phyloP scores from a whole-genome alignment of 2,797 vertebrate genomes.

The Manis pentadactyla region DNA sequence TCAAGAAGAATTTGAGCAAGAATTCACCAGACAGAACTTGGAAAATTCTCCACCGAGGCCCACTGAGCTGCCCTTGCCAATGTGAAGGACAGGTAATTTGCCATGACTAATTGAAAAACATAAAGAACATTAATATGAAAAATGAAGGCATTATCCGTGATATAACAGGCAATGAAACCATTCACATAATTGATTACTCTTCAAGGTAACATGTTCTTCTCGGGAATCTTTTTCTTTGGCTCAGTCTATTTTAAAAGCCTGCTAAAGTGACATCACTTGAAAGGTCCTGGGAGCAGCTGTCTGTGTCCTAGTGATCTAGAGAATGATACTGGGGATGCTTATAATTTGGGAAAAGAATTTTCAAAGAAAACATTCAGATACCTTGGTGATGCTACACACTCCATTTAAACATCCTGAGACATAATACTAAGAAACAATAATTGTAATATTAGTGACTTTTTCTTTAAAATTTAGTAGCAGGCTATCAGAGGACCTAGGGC shows the following conservation, averaged over 20 bases:
- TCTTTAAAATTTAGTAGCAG: conserved; percentile 33
- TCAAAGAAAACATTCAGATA: conserved; percentile 49
- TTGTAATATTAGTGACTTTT: background rate
- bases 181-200: conserved; percentile 62
- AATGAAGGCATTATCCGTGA: conserved; percentile 82
- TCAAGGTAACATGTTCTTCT: conserved; percentile 49
- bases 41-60: conserved; percentile 71
- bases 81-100: conserved; percentile 86
- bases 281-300: background rate
- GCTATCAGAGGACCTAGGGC: background rate
- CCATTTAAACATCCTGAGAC: background rate
- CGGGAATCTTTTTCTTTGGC: conserved; percentile 12
- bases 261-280: conserved; percentile 38
- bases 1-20: conserved; percentile 75
- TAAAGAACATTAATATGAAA: conserved; percentile 87
- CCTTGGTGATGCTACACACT: background rate
- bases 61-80: conserved; percentile 84
- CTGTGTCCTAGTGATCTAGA: background rate
- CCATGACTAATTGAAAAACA: conserved; percentile 87
- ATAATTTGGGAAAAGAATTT: conserved; percentile 26
- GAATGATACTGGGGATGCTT: background rate
- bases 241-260: conserved; percentile 36
- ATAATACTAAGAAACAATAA: conserved; percentile 41
- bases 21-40: conserved; percentile 73
- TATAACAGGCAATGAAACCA: conserved; percentile 73